Percentiles rank a stretch among this genome's conserved stretches.
Evolutionary conservation across 2,113 vertebrate genomes (phyloP).

Genomic region (Pseudopipra pipra): DNA sequence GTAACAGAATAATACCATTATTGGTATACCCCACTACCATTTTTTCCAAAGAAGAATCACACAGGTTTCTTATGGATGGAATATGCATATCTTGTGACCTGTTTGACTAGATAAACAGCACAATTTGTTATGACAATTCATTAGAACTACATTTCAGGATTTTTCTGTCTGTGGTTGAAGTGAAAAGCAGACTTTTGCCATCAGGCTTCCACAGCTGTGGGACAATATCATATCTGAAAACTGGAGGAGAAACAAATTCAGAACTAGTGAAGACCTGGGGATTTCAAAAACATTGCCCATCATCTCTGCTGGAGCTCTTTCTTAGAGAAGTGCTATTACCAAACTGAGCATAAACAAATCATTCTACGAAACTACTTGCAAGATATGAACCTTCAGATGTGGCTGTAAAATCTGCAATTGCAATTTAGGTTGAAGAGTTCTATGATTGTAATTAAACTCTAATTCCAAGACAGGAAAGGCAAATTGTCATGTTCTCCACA

Average conservation of each 20-base stretch:
- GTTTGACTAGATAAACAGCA: neutral
- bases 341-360: neutral
- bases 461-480: neutral
- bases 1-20: neutral
- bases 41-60: neutral
- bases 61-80: neutral
- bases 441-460: slow-evolving; percentile 36
- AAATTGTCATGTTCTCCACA: neutral
- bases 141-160: neutral
- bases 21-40: neutral
- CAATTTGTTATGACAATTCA: neutral
- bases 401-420: neutral
- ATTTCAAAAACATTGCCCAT: neutral
- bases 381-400: neutral
- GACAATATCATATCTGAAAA: neutral
- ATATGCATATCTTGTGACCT: neutral
- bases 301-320: neutral
- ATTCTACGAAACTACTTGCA: neutral
- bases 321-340: neutral
- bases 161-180: neutral
- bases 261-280: neutral
- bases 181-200: neutral
- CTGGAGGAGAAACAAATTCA: neutral
- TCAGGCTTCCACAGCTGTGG: neutral
- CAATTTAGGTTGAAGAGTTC: slow-evolving; percentile 1